Evolutionary conservation across 2,888 invertebrate genomes (phyloP), one percentile per base, ranked within the genome.

Genomic region (Zhuqinia jingwanae): DNA sequence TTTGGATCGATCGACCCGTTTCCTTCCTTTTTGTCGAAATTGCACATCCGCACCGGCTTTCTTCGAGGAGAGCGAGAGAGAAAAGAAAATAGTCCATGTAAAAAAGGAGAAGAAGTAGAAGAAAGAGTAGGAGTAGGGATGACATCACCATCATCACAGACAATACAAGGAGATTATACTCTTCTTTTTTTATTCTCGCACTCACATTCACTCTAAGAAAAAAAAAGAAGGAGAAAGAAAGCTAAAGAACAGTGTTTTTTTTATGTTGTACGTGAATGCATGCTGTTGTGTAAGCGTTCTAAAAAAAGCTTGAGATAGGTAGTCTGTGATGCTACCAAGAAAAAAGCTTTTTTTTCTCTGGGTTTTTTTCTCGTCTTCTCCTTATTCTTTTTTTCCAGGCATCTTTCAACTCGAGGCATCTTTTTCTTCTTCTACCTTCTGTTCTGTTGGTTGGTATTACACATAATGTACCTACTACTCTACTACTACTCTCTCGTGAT

Each of bases 1-100:
- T 81, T 87, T 65, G 87, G 82, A 87, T 87, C 87, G 87, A 87
- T 87, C 75, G 76, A 75, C 75, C 79, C 80, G 86, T 86, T 86
- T 65, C 81, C 81, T 80, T 76, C 75, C 76, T 68, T 76, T 63
- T 75, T 53, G 45, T 20, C 36, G 79, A 79, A 79, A 79, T 79
- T 79, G 79, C 79, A 79, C 68, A 79, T 79, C 79, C 79, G 65
- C 79, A 79, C 79, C 79, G 79, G 79, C 79, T 79, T 79, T 79
- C 79, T 79, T 79, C 79, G 65, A 68, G 79, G 5, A 79, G 36
- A 1, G 45, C 5, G 45, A 68, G 45, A 60, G 2, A 60, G 30
- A n/a, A 15, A 30, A n/a, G 58, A 60, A 60, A 60, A 13, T 13
- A 60, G 30, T 36, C 3, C 36, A 36, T 36, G 36, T 8, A 36